phyloP scores from a whole-genome alignment of 2,888 invertebrate species.

The Polietes domitor region DNA sequence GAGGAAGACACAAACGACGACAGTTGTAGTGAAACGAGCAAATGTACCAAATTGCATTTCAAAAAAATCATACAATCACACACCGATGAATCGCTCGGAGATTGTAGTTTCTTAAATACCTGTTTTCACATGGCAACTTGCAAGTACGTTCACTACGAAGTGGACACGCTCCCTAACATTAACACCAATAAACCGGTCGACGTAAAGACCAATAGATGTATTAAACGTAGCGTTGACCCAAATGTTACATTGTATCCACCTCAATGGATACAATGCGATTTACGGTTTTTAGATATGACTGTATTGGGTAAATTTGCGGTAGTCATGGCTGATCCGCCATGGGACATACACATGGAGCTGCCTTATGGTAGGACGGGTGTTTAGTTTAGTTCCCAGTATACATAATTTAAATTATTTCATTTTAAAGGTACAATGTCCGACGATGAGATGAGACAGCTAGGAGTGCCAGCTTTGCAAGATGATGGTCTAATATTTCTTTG shows the following conservation, averaged over 20 bases:
- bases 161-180: conserved; percentile 85
- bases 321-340: conserved; percentile 99
- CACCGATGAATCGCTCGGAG: conserved; percentile 96
- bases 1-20: conserved; percentile 67
- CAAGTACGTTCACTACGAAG: conserved; percentile 99
- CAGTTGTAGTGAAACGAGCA: conserved; percentile 78
- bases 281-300: conserved; percentile 86
- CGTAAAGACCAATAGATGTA: conserved; percentile 78
- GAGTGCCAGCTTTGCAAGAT: conserved; percentile 96
- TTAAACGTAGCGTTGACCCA: conserved; percentile 78
- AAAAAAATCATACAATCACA: conserved; percentile 97
- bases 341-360: conserved; percentile 99
- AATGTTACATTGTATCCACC: conserved; percentile 90
- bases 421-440: conserved; percentile 92
- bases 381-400: neutral
- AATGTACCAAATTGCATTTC: conserved; percentile 96
- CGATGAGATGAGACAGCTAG: conserved; percentile 97
- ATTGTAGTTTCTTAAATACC: conserved; percentile 98
- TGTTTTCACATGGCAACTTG: conserved; percentile 99
- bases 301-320: conserved; percentile 95
- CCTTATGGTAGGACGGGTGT: conserved; percentile 95
- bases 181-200: conserved; percentile 79
- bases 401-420: neutral
- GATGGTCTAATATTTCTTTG: conserved; percentile 98
- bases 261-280: conserved; percentile 98